Evolutionary conservation across 2,113 vertebrate species (phyloP).

Genomic region (Eidolon helvum): DNA sequence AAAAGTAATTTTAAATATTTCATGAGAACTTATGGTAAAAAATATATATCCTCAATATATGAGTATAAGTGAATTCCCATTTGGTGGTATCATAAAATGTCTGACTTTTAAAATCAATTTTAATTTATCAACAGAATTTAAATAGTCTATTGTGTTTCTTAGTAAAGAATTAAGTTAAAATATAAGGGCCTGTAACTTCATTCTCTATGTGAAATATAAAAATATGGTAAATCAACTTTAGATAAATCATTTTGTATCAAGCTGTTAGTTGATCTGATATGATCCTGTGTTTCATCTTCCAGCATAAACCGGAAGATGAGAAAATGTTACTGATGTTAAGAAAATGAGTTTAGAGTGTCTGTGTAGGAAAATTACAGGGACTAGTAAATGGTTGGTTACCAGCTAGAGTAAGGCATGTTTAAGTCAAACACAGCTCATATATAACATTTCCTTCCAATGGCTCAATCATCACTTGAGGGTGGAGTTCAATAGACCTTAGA

Average conservation of each 20-base stretch:
- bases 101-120: not conserved
- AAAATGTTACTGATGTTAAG: constrained; percentile 27
- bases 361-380: not conserved
- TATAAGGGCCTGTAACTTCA: not conserved
- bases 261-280: not conserved
- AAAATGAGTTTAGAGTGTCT: not conserved
- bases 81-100: constrained; percentile 2
- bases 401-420: not conserved
- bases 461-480: not conserved
- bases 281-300: not conserved
- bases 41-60: not conserved
- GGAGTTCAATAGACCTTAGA: not conserved
- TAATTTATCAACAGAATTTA: constrained; percentile 14
- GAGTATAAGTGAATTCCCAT: not conserved
- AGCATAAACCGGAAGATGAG: not conserved
- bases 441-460: not conserved
- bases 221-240: not conserved
- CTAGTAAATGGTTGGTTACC: not conserved
- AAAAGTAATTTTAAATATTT: constrained; percentile 29
- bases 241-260: not conserved
- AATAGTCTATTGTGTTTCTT: not conserved
- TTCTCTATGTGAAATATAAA: not conserved
- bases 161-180: constrained; percentile 13
- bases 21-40: not conserved
- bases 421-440: not conserved